Conservation (phyloP, 1,140 invertebrate species). For the Ericerus pela region DNA sequence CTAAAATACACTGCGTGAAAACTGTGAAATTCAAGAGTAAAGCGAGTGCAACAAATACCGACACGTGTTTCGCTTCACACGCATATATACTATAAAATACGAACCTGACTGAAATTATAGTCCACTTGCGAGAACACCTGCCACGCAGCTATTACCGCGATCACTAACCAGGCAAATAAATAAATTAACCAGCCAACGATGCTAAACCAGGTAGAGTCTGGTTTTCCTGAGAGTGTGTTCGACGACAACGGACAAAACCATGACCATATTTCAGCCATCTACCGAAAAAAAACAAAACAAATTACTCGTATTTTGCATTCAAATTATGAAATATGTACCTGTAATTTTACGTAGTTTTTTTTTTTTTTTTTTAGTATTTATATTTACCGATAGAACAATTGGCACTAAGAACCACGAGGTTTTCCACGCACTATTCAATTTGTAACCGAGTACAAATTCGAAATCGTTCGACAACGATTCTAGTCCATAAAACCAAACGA, state of each 20-base stretch:
- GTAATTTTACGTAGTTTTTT: not conserved
- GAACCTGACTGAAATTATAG: slow-evolving; percentile 31
- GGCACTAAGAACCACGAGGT: slow-evolving; percentile 34
- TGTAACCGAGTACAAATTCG: slow-evolving; percentile 37
- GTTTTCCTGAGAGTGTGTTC: slow-evolving; percentile 17
- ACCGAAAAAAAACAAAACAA: not conserved
- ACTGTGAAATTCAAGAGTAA: no score
- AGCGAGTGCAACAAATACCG: no score
- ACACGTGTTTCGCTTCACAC: no score
- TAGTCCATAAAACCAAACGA: slow-evolving; percentile 37
- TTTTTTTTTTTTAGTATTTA: not conserved
- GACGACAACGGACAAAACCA: slow-evolving; percentile 26
- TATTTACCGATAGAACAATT: slow-evolving; percentile 30
- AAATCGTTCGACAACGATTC: slow-evolving; percentile 35
- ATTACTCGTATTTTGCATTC: not conserved
- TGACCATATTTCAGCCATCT: slow-evolving; percentile 31
- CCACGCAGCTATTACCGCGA: slow-evolving; percentile 32
- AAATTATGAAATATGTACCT: not conserved
- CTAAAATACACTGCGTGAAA: no score
- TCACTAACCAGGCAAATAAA: slow-evolving; percentile 29
- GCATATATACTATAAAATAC: no score
- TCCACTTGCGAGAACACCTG: slow-evolving; percentile 31
- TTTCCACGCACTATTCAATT: slow-evolving; percentile 33
- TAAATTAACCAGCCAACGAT: slow-evolving; percentile 33
- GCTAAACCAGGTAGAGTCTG: slow-evolving; percentile 32